phyloP scores from a whole-genome alignment of 1,140 invertebrate species.

The Pectinophora gossypiella region DNA sequence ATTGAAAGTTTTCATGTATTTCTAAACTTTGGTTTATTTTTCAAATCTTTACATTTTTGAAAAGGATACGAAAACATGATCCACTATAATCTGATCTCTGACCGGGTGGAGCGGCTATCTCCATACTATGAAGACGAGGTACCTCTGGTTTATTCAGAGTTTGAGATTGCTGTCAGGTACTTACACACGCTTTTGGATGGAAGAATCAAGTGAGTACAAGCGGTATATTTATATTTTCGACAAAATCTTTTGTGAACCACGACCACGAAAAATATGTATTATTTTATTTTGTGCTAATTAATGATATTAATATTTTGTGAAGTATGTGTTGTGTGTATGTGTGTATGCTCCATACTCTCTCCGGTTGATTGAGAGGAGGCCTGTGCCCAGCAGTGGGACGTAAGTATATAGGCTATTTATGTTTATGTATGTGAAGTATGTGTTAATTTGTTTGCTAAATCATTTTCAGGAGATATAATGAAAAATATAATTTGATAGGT shows the following conservation, averaged over 20 bases:
- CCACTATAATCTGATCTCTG: slow-evolving; percentile 34
- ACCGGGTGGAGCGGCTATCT: slow-evolving; percentile 24
- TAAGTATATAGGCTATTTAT: too few relatives aligned
- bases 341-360: too few relatives aligned
- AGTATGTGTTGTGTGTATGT: too few relatives aligned
- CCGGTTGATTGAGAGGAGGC: too few relatives aligned
- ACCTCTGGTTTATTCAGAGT: slow-evolving; percentile 40
- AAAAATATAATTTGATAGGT: slow-evolving; percentile 35
- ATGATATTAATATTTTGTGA: too few relatives aligned
- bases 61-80: slow-evolving; percentile 44
- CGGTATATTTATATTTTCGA: not conserved
- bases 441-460: slow-evolving; percentile 1
- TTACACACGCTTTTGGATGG: slow-evolving; percentile 39
- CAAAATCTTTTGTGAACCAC: too few relatives aligned
- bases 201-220: slow-evolving; percentile 35
- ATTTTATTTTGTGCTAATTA: not conserved
- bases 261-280: too few relatives aligned
- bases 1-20: too few relatives aligned
- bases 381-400: too few relatives aligned
- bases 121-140: slow-evolving; percentile 28
- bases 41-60: slow-evolving; percentile 9
- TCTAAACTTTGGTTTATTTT: too few relatives aligned
- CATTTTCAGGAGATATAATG: slow-evolving; percentile 39
- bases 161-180: slow-evolving; percentile 35
- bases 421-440: too few relatives aligned